These are phyloP conservation scores for Gambusia affinis DNA, from an alignment of 2,113 vertebrate species.

Conservation along the genomic window DNA sequence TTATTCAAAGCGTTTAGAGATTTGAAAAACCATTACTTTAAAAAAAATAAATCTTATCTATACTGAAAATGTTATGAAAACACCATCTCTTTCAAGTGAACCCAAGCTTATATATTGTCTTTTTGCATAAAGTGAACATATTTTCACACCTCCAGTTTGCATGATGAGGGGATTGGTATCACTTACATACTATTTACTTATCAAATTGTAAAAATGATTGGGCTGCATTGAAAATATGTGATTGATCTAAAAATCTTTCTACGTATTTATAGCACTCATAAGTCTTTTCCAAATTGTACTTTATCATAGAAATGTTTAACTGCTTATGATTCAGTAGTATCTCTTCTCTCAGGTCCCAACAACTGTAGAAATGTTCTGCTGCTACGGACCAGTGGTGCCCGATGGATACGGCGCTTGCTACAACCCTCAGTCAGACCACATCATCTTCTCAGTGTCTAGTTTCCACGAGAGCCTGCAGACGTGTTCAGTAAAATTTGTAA, in stretches of 20 bases:
- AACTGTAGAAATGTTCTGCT: conserved; percentile 94
- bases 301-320: background rate
- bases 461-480: conserved; percentile 89
- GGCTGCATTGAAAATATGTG: background rate
- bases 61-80: too few relatives aligned
- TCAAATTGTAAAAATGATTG: background rate
- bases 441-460: conserved; percentile 93
- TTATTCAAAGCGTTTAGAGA: too few relatives aligned
- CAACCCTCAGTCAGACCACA: conserved; percentile 90
- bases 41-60: too few relatives aligned
- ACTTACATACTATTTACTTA: background rate
- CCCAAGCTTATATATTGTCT: too few relatives aligned
- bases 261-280: background rate
- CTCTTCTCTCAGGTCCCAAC: conserved; percentile 88
- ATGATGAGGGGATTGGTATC: background rate
- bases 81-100: too few relatives aligned
- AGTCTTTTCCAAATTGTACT: background rate
- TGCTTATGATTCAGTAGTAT: background rate
- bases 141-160: too few relatives aligned
- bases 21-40: too few relatives aligned
- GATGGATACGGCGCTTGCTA: conserved; percentile 94
- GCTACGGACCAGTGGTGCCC: conserved; percentile 94
- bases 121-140: too few relatives aligned
- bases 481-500: conserved; percentile 83
- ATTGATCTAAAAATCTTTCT: background rate